A percentile compares a stretch with the other conserved stretches of the same genome.
These are phyloP conservation scores for Eurystomus glaucurus DNA, from an alignment of 2,797 vertebrate species.

Conservation along the genomic window DNA sequence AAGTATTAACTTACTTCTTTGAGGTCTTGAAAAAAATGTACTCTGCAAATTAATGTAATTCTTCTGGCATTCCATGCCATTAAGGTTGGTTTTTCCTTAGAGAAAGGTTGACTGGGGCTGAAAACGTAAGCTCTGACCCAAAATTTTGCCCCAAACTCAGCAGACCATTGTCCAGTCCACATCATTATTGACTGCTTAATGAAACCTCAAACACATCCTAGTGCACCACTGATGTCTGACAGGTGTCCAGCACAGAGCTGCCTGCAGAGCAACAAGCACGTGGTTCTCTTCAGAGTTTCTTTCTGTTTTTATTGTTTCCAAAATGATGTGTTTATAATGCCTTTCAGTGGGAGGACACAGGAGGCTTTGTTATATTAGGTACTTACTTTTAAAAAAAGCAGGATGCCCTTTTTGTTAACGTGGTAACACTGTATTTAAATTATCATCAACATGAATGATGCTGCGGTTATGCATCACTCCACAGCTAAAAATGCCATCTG, in stretches of 20 bases:
- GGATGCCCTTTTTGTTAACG: neutral
- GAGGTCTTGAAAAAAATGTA: constrained; percentile 12
- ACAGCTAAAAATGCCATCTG: neutral
- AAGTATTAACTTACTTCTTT: neutral
- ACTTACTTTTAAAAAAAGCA: neutral
- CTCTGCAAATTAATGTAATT: constrained; percentile 28
- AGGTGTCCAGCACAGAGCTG: neutral
- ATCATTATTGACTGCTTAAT: neutral
- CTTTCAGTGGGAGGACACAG: neutral
- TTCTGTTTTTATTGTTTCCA: neutral
- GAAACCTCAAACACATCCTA: neutral
- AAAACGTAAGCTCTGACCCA: neutral
- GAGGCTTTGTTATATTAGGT: neutral
- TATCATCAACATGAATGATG: neutral
- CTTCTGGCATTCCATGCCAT: constrained; percentile 2
- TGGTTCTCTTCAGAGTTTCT: neutral
- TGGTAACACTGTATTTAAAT: neutral
- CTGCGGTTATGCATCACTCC: neutral
- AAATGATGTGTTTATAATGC: neutral
- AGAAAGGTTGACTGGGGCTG: constrained; percentile 6
- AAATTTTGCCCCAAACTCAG: neutral
- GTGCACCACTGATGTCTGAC: neutral
- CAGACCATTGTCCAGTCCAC: neutral
- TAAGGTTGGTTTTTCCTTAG: neutral
- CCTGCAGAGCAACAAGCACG: neutral